phyloP scores from a whole-genome alignment of 1,140 invertebrate genomes.

The Heliconius nattereri region DNA sequence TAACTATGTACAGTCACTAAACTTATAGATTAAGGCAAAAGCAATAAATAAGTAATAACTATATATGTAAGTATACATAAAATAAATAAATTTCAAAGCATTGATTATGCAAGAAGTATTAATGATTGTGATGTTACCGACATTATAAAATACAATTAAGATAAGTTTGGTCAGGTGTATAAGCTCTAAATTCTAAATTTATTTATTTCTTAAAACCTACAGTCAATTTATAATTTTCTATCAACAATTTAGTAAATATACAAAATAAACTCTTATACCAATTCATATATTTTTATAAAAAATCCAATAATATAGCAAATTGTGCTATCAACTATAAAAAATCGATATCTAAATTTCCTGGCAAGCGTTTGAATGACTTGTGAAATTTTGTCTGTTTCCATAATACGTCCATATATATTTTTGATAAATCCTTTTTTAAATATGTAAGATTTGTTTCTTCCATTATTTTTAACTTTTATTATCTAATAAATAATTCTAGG shows the following conservation, averaged over 20 bases:
- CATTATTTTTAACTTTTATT: no score
- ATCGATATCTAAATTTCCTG: not conserved
- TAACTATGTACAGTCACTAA: not conserved
- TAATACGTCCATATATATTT: no score
- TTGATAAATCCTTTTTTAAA: no score
- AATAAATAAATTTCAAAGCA: not conserved
- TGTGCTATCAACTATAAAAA: not conserved
- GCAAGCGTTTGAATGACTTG: not conserved
- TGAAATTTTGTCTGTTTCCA: not conserved
- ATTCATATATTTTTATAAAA: not conserved
- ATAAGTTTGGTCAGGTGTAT: not conserved
- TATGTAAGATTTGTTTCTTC: no score
- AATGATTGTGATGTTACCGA: not conserved
- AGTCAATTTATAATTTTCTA: constrained; percentile 14
- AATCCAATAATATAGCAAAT: not conserved
- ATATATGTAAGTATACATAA: not conserved
- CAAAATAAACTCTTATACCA: constrained; percentile 3
- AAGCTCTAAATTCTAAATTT: not conserved
- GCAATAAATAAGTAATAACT: not conserved
- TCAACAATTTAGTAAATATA: constrained; percentile 3
- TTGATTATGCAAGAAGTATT: not conserved
- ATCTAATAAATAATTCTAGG: no score
- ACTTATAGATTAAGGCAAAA: not conserved
- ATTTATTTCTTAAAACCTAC: not conserved
- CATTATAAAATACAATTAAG: not conserved